These are phyloP conservation scores for Crocuta crocuta DNA, from an alignment of 2,113 vertebrate species.

Conservation along the genomic window DNA sequence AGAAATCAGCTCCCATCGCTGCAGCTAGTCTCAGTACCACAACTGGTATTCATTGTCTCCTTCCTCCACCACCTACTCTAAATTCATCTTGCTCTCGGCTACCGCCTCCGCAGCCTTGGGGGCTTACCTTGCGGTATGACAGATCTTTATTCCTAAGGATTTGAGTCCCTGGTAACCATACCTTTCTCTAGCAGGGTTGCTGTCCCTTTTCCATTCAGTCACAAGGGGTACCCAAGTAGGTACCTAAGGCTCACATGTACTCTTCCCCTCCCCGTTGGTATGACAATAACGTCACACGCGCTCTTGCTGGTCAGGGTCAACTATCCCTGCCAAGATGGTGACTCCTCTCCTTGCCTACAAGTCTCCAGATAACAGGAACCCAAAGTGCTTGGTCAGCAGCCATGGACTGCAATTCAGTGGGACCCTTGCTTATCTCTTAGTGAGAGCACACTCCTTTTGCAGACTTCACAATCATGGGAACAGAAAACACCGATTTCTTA, in stretches of 20 bases:
- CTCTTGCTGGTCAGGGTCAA: neutral
- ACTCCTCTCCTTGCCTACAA: neutral
- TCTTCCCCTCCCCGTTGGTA: neutral
- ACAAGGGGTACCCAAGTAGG: neutral
- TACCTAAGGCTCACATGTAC: neutral
- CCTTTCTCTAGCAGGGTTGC: neutral
- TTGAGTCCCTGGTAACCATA: neutral
- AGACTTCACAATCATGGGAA: neutral
- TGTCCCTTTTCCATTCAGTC: neutral
- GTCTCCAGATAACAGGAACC: neutral
- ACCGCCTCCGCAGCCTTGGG: neutral
- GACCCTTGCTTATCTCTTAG: neutral
- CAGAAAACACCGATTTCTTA: neutral
- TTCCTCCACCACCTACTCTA: neutral
- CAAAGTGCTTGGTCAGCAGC: neutral
- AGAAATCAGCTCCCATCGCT: neutral
- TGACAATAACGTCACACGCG: neutral
- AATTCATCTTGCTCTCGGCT: neutral
- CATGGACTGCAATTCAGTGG: neutral
- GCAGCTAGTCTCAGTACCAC: neutral
- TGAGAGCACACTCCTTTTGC: neutral
- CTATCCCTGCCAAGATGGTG: neutral
- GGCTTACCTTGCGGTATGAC: neutral
- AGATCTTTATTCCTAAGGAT: neutral
- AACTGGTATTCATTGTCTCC: neutral